Conservation (phyloP, 2,113 vertebrate species). For the Lepus europaeus region DNA sequence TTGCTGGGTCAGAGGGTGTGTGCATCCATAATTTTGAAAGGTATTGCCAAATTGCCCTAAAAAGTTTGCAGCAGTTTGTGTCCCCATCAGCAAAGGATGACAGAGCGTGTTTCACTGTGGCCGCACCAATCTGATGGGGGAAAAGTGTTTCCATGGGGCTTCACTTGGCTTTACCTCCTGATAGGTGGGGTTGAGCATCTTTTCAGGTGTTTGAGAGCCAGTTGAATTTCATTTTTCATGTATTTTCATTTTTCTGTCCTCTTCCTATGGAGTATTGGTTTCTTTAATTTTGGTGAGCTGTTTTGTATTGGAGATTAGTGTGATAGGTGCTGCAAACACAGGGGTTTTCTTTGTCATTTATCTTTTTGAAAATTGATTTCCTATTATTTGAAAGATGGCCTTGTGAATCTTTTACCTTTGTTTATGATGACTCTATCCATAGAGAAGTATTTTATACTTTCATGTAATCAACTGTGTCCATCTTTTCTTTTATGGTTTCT, state of each 20-base stretch:
- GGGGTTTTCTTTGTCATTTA: background rate
- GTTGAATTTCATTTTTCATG: background rate
- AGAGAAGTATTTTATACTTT: background rate
- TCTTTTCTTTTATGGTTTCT: background rate
- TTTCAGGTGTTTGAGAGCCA: background rate
- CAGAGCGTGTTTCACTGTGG: accelerated
- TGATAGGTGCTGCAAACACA: background rate
- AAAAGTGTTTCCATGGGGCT: background rate
- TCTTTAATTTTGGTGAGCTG: background rate
- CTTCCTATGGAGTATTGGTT: background rate
- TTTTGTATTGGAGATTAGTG: background rate
- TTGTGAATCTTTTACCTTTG: background rate
- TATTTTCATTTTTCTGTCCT: background rate
- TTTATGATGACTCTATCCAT: background rate
- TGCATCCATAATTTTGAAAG: background rate
- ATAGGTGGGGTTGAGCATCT: background rate
- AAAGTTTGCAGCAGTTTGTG: background rate
- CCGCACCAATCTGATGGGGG: background rate
- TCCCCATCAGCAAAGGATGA: background rate
- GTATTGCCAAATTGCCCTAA: background rate
- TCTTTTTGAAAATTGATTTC: background rate
- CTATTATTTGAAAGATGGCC: too few species aligned
- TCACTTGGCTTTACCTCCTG: background rate
- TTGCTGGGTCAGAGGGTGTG: background rate
- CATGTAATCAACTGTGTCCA: background rate